These are phyloP conservation scores for Axis porcinus DNA, from an alignment of 2,113 vertebrate species.

Conservation along the genomic window DNA sequence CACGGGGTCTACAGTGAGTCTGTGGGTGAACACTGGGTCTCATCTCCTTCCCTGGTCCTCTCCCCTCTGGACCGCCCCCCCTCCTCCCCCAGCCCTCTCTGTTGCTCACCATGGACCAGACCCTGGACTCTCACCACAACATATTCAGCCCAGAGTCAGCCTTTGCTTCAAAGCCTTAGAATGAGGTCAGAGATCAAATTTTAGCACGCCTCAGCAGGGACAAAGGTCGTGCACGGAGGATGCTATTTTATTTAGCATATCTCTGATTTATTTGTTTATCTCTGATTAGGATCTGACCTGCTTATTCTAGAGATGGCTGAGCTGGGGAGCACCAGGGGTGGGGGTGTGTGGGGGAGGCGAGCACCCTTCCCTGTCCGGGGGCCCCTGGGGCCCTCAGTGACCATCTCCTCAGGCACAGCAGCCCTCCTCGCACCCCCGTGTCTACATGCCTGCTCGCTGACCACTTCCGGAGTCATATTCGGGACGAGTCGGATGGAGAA, in stretches of 20 bases:
- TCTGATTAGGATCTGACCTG: neutral
- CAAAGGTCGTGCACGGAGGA: fast-evolving
- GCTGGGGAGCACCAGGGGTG: fast-evolving
- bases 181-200: neutral
- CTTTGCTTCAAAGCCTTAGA: neutral
- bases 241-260: neutral
- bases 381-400: neutral
- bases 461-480: constrained; percentile 91
- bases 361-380: neutral
- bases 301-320: too few species aligned
- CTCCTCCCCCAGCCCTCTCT: too few species aligned
- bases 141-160: too few species aligned
- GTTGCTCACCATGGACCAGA: fast-evolving
- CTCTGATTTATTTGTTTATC: neutral
- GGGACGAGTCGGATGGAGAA: constrained; percentile 97
- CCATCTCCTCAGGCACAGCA: fast-evolving
- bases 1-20: neutral
- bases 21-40: neutral
- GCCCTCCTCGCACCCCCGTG: fast-evolving
- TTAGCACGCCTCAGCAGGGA: neutral
- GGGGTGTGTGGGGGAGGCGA: fast-evolving
- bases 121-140: too few species aligned
- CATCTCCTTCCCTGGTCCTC: neutral
- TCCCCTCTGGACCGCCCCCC: neutral
- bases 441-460: constrained; percentile 86